These are phyloP conservation scores for Eudemis profundana DNA, from an alignment of 2,888 invertebrate genomes.

Conservation along the genomic window DNA sequence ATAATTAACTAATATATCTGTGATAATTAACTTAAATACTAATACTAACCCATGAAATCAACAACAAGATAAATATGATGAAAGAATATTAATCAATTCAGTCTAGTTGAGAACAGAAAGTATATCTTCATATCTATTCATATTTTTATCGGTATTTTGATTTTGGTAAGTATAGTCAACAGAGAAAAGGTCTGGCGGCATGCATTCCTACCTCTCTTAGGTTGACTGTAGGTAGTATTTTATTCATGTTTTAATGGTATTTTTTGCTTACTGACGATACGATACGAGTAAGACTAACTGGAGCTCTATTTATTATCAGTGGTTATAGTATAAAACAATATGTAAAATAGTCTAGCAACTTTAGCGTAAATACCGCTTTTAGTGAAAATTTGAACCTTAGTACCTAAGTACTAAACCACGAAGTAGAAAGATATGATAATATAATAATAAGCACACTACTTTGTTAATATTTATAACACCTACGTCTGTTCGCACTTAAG, in stretches of 20 bases:
- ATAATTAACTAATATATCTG: background rate
- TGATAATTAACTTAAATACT: constrained; percentile 3
- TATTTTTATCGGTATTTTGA: background rate
- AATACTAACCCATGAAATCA: constrained; percentile 2
- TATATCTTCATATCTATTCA: background rate
- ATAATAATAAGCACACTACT: background rate
- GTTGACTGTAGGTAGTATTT: too few relatives aligned
- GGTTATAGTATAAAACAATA: background rate
- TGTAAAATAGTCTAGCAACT: constrained; percentile 5
- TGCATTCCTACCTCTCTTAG: too few relatives aligned
- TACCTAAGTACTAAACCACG: background rate
- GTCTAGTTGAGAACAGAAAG: background rate
- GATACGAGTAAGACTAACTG: background rate
- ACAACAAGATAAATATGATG: constrained; percentile 1
- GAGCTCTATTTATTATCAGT: background rate
- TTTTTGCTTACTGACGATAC: background rate
- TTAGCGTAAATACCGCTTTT: background rate
- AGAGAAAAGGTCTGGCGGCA: too few relatives aligned
- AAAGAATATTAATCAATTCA: background rate
- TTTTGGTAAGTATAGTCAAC: background rate
- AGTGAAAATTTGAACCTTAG: background rate
- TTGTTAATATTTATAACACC: too few relatives aligned
- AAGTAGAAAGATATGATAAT: background rate
- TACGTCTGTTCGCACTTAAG: too few relatives aligned
- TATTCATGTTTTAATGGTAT: constrained; percentile 11